phyloP scores from a whole-genome alignment of 1,140 invertebrate species.

The Nasonia vitripennis region DNA sequence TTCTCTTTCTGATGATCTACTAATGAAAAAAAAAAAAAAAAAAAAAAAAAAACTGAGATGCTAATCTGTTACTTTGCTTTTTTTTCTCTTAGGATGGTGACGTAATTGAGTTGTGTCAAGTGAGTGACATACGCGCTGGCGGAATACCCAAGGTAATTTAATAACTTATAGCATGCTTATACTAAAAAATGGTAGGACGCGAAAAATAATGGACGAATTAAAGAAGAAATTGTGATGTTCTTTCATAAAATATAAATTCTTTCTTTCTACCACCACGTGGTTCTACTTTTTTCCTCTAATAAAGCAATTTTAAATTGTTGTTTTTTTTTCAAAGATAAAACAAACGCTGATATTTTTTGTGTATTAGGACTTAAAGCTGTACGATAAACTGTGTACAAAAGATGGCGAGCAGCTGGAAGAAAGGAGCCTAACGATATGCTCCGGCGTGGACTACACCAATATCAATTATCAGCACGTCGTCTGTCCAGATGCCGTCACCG shows the following conservation, averaged over 20 bases:
- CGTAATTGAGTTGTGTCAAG: constrained; percentile 97
- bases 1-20: too few relatives aligned
- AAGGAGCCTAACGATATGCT: constrained; percentile 97
- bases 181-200: too few relatives aligned
- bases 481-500: constrained; percentile 92
- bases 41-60: too few relatives aligned
- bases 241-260: too few relatives aligned
- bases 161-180: neutral
- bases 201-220: too few relatives aligned
- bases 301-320: too few relatives aligned
- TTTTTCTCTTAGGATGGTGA: constrained; percentile 90
- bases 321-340: too few relatives aligned
- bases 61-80: constrained; percentile 52
- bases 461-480: constrained; percentile 98
- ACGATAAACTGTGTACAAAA: constrained; percentile 85
- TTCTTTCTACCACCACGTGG: too few relatives aligned
- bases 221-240: too few relatives aligned
- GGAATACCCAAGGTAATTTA: constrained; percentile 87
- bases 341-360: neutral
- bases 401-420: constrained; percentile 91
- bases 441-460: constrained; percentile 99
- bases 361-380: constrained; percentile 89
- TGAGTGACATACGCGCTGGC: constrained; percentile 95
- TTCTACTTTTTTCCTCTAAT: too few relatives aligned
- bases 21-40: too few relatives aligned